These are phyloP conservation scores for Varecia variegata DNA, from an alignment of 2,797 vertebrate species.

Conservation along the genomic window DNA sequence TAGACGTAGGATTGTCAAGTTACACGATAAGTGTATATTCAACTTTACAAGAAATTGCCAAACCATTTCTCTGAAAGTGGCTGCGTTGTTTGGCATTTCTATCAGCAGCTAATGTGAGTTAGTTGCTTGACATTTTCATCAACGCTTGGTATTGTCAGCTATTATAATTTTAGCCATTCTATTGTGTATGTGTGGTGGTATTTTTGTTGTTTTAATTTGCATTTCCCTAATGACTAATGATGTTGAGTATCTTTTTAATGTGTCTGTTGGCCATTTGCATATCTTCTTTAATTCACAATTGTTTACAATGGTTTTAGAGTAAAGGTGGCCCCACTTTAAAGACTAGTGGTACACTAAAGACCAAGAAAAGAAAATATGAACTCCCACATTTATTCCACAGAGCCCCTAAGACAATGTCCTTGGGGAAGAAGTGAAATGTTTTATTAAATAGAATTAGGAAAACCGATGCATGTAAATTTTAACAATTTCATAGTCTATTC, in stretches of 20 bases:
- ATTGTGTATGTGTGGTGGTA: not conserved
- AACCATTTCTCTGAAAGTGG: conserved; percentile 32
- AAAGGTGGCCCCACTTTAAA: conserved; percentile 5
- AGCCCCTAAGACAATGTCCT: not conserved
- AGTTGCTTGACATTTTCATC: conserved; percentile 4
- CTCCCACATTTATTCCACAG: not conserved
- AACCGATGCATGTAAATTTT: not conserved
- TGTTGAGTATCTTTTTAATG: not conserved
- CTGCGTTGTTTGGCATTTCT: not conserved
- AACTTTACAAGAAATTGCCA: conserved; percentile 10
- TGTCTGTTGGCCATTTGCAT: not conserved
- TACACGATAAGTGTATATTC: not conserved
- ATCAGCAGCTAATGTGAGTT: not conserved
- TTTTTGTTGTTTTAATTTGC: not conserved
- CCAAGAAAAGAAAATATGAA: conserved; percentile 13
- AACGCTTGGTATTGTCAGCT: conserved; percentile 6
- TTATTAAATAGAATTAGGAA: conserved; percentile 12
- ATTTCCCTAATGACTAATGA: conserved; percentile 15
- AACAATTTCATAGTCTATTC: not conserved
- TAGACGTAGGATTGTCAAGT: not conserved
- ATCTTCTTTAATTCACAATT: conserved; percentile 1
- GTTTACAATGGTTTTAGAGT: not conserved
- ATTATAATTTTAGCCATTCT: not conserved
- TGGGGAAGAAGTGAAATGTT: not conserved
- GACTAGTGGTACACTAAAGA: not conserved